Evolutionary conservation across 1,140 invertebrate genomes (phyloP), one percentile per base, ranked within the genome.

Genomic region (Hypothenemus hampei): DNA sequence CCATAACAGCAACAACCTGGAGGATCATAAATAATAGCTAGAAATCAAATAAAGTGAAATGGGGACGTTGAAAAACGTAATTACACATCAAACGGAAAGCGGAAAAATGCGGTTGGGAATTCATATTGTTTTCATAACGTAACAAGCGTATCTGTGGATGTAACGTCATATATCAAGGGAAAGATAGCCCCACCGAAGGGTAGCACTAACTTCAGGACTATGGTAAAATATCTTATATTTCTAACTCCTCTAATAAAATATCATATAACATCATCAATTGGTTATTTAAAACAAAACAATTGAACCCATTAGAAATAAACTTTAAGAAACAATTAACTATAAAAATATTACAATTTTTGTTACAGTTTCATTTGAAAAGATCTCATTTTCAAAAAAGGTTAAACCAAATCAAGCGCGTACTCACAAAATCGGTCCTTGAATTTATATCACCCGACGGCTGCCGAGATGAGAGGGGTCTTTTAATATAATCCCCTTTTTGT

Each of bases 81-180:
- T 69, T 69, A 69, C 65, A 67, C 65, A 69, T 67, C 65, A 67
- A 67, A 69, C 65, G 58, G 57, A 61, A 65, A 47, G 63, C 35
- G 62, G 61, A 69, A 69, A 69, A 69, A 69, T 69, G 67, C 62
- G 67, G 65, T 67, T 51, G 41, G 65, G 67, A 69, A 69, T 69
- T 69, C 67, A 69, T 69, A 69, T 69, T 69, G 67, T 69, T 69
- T 69, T 69, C 67, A 67, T 67, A 67, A 65, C 65, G 61, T 61
- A 66, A 66, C 61, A 62, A 63, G 60, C 60, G 57, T 55, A 59
- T 60, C 57, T 56, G 61, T 45, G 56, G 47, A 67, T 64, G 63
- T 61, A 64, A 59, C 64, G 65, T 65, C 64, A 67, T 67, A 65
- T 64, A 67, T 67, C 65, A 67, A 63, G 60, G 55, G 60, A 57